phyloP scores from a whole-genome alignment of 2,888 invertebrate species.

The Trissonchulus latispiculum region DNA sequence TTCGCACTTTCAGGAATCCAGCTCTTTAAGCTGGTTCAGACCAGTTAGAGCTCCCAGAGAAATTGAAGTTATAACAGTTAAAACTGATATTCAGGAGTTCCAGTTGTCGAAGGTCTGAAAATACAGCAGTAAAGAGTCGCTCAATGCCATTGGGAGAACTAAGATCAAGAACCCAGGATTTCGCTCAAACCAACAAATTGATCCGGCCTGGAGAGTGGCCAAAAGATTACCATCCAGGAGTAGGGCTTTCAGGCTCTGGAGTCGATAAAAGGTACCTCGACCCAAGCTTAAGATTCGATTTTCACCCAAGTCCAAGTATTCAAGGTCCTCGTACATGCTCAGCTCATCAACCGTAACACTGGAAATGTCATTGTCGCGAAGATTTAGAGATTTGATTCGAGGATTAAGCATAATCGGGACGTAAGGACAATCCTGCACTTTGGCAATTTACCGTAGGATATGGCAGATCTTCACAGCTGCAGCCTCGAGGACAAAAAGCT shows the following conservation, averaged over 20 bases:
- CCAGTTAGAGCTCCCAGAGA: conserved; percentile 24
- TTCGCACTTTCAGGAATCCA: conserved; percentile 14
- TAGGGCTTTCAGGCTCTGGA: conserved; percentile 21
- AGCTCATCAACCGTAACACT: conserved; percentile 21
- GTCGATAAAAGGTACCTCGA: conserved; percentile 23
- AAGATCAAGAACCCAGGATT: conserved; percentile 21
- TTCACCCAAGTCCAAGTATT: conserved; percentile 23
- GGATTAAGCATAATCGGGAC: conserved; percentile 27
- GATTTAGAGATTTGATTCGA: conserved; percentile 17
- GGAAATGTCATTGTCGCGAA: conserved; percentile 23
- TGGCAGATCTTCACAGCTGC: conserved; percentile 19
- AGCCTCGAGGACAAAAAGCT: conserved; percentile 25
- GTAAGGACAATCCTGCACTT: conserved; percentile 17
- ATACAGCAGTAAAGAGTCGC: conserved; percentile 23
- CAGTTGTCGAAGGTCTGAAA: conserved; percentile 20
- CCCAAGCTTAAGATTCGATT: conserved; percentile 22
- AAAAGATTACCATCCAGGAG: conserved; percentile 22
- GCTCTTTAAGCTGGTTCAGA: conserved; percentile 4
- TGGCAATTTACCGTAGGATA: conserved; percentile 16
- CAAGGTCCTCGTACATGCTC: conserved; percentile 22
- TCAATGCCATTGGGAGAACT: conserved; percentile 1
- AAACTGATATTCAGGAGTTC: conserved; percentile 21
- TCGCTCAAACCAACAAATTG: conserved; percentile 17
- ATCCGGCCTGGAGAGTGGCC: conserved; percentile 15
- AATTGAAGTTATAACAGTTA: conserved; percentile 14